Conservation (phyloP, 1,140 invertebrate genomes). For the Leptinotarsa defecta region DNA sequence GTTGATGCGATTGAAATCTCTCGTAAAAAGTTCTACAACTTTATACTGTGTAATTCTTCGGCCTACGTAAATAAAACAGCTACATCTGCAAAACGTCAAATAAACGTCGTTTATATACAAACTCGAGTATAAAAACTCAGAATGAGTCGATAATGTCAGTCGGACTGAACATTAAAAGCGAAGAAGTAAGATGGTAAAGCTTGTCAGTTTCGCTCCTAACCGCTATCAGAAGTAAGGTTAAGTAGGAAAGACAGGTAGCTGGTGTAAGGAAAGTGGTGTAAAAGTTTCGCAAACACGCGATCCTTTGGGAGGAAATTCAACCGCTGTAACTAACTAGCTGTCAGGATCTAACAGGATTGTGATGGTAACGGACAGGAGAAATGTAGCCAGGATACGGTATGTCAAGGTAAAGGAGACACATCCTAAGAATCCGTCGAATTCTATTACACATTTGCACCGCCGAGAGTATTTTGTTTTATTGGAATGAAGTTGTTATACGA, state of each 20-base stretch:
- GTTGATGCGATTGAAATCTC: too few species aligned
- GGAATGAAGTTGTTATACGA: too few species aligned
- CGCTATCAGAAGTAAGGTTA: slow-evolving; percentile 9
- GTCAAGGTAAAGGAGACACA: neutral
- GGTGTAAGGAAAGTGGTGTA: slow-evolving; percentile 30
- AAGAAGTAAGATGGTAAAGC: neutral
- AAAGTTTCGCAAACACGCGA: slow-evolving; percentile 30
- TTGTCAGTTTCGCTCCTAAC: neutral
- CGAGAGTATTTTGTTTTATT: too few species aligned
- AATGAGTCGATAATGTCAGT: too few species aligned
- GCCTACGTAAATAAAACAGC: too few species aligned
- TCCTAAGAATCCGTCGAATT: neutral
- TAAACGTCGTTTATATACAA: too few species aligned
- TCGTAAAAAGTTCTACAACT: too few species aligned
- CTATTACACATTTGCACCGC: too few species aligned
- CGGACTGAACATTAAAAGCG: neutral
- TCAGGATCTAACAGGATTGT: slow-evolving; percentile 22
- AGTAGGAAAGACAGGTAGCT: slow-evolving; percentile 22
- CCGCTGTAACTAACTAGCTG: slow-evolving; percentile 42
- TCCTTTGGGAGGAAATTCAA: slow-evolving; percentile 38
- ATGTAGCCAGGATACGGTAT: neutral
- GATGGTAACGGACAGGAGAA: slow-evolving; percentile 17
- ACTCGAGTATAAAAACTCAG: too few species aligned
- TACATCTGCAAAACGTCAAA: too few species aligned
- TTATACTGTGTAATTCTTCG: too few species aligned